phyloP scores from a whole-genome alignment of 2,888 invertebrate genomes.

The Ariolimax columbianus region DNA sequence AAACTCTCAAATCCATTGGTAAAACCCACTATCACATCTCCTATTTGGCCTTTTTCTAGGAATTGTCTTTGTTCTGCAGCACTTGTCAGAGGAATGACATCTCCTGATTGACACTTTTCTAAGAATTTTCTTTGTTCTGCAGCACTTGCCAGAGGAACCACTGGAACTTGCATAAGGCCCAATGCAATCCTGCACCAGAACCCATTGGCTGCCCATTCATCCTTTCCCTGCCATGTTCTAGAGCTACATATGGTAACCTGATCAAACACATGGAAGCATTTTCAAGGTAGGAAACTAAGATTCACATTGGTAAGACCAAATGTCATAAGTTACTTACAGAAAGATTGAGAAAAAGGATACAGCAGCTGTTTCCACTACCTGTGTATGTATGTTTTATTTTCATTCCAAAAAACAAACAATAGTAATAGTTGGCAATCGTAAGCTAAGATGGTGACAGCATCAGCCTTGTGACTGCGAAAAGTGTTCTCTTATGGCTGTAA shows the following conservation, averaged over 20 bases:
- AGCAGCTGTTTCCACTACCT: no score
- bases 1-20: no score
- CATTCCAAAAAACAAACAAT: no score
- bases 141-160: slow-evolving; percentile 79
- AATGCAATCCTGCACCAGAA: slow-evolving; percentile 69
- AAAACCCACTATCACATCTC: neutral
- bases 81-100: slow-evolving; percentile 75
- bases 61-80: slow-evolving; percentile 61
- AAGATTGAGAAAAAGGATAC: no score
- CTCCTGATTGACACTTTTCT: neutral
- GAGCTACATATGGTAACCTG: slow-evolving; percentile 78
- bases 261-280: slow-evolving; percentile 78
- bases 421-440: no score
- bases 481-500: no score
- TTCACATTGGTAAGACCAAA: no score
- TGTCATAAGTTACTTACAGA: no score
- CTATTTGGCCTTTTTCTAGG: neutral
- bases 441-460: no score
- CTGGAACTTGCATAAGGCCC: slow-evolving; percentile 74
- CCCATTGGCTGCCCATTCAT: slow-evolving; percentile 80
- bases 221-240: slow-evolving; percentile 79
- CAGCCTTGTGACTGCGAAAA: no score
- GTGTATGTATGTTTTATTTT: no score
- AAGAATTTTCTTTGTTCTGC: neutral
- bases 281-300: slow-evolving; percentile 73